Percentiles rank a stretch among this genome's conserved stretches.
phyloP scores from a whole-genome alignment of 2,797 vertebrate species.

The Tenualosa ilisha region DNA sequence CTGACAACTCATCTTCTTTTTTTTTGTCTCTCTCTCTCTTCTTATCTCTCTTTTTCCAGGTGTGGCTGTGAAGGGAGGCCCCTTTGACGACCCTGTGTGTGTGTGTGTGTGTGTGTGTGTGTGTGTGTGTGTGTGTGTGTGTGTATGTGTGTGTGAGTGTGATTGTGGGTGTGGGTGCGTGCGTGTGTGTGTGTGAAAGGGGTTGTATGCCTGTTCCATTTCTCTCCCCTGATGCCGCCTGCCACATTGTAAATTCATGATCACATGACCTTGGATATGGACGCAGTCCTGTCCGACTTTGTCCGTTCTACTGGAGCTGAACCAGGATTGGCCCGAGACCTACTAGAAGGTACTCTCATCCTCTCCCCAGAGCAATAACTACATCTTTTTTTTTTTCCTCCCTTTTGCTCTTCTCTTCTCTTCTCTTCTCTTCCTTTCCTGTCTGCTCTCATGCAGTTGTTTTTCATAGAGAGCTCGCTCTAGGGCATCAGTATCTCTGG shows the following conservation, averaged over 20 bases:
- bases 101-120: slow-evolving; percentile 21
- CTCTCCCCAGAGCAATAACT: not conserved
- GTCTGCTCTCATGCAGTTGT: not conserved
- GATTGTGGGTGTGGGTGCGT: not conserved
- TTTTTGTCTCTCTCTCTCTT: not conserved
- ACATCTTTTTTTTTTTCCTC: not conserved
- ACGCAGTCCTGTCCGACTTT: slow-evolving; percentile 96
- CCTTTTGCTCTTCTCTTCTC: not conserved
- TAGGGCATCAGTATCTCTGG: not conserved
- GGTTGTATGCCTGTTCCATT: slow-evolving; percentile 49
- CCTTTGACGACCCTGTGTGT: slow-evolving; percentile 42
- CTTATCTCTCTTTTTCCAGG: slow-evolving; percentile 56
- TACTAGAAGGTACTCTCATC: slow-evolving; percentile 86
- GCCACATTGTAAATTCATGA: slow-evolving; percentile 78
- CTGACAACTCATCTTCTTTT: not conserved
- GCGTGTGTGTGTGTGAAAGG: slow-evolving; percentile 41
- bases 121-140: not conserved
- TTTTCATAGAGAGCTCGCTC: not conserved
- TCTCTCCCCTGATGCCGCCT: slow-evolving; percentile 62
- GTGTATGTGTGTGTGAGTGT: not conserved
- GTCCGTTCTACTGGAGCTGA: slow-evolving; percentile 97
- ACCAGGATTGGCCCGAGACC: slow-evolving; percentile 93
- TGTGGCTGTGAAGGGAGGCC: slow-evolving; percentile 57
- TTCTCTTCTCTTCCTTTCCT: not conserved
- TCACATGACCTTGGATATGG: slow-evolving; percentile 94